Base-by-base conservation (phyloP, 2,797 vertebrate genomes). In the Heterohyrax brucei region DNA sequence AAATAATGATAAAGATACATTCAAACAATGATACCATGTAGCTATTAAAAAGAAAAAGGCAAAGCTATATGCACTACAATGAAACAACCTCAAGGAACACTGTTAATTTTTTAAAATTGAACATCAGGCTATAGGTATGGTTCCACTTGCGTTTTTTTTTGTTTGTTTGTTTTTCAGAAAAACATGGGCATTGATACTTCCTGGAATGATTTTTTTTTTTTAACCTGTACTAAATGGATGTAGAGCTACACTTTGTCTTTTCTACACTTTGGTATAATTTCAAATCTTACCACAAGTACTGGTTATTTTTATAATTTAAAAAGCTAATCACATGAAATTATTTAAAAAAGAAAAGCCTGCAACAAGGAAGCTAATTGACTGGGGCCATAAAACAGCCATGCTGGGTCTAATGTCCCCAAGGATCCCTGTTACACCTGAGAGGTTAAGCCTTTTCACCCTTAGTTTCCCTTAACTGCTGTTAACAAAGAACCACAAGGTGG, bases 271-370 rank as follows among this genome's bases (percentile, higher is more conserved):
- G 66, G 66, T 61, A 88, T 24, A 18, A 10, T 75, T 84, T 66
- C n/a, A 75, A 61, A 48, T 33, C 66, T 94, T 68, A 89, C 26
- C n/a, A 50, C 66, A n/a, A 48, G 19, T 19, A 10, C 2, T 4
- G 33, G 48, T 79, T 50, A 68, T 30, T 68, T 79, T 92, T 16
- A 68, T 62, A 26, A 48, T 78, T 70, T 93, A 19, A 93, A 78
- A 78, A 46, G 72, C 46, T 19, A 39, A 4, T 66, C 79, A n/a
- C 61, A 39, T 44, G 14, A 94, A 75, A 73, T n/a, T 21, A 79
- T 39, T 73, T 22, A 7, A 33, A 62, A 76, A 48, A 28, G 19
- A 70, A 78, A 81, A 80, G 28, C 24, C 12, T 64, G 79, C 28
- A 64, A 19, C 39, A n/a, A 75, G 56, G 68, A 81, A 2, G 56